phyloP scores from a whole-genome alignment of 2,888 invertebrate species.

The Noctua comes region DNA sequence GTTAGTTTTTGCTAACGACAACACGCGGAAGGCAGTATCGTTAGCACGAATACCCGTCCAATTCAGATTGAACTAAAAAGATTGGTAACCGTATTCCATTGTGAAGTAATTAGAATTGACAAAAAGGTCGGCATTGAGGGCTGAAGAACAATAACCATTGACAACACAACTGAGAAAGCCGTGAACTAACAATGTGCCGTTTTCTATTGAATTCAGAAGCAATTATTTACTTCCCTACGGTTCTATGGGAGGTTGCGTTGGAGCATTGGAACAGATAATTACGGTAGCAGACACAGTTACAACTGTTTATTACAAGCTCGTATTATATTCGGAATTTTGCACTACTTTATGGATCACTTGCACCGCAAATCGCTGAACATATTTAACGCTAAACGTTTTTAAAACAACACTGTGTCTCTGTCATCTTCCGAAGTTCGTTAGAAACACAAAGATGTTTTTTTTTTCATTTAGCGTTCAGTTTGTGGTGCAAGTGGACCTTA shows the following conservation, averaged over 20 bases:
- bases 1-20: slow-evolving; percentile 7
- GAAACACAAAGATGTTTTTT: neutral
- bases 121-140: slow-evolving; percentile 59
- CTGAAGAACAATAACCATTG: slow-evolving; percentile 68
- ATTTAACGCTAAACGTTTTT: neutral
- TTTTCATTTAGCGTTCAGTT: neutral
- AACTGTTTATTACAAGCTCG: slow-evolving; percentile 14
- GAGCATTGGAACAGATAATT: slow-evolving; percentile 22
- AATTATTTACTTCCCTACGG: slow-evolving; percentile 61
- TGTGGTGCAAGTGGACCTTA: neutral
- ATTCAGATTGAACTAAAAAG: slow-evolving; percentile 47
- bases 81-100: slow-evolving; percentile 57
- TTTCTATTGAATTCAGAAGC: slow-evolving; percentile 66
- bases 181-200: slow-evolving; percentile 66
- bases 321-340: neutral
- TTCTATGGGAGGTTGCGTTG: slow-evolving; percentile 34
- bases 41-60: slow-evolving; percentile 29
- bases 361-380: neutral
- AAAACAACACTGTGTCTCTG: neutral
- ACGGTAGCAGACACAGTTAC: slow-evolving; percentile 21
- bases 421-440: neutral
- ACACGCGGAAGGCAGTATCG: slow-evolving; percentile 25
- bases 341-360: neutral
- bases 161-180: slow-evolving; percentile 70
- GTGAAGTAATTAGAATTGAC: slow-evolving; percentile 63